Base-by-base conservation (phyloP, 2,888 invertebrate genomes). In the Tineola bisselliella region DNA sequence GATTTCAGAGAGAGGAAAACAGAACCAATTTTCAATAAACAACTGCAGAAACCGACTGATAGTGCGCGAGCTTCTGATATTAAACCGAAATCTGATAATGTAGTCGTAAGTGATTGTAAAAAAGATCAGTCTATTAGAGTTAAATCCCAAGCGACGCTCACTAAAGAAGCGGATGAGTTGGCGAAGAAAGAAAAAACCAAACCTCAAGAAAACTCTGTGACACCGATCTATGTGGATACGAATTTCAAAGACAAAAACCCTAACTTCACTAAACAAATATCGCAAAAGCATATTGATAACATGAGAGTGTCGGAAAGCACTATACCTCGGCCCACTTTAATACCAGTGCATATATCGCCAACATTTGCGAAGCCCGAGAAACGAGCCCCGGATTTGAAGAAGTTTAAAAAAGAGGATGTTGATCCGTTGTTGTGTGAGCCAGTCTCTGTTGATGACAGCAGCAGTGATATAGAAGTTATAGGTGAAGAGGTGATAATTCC, bases 391-490 rank as follows among this genome's bases (percentile, higher is more conserved):
- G 84, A 84, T 43, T 71, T 75, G 0, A 84, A 83, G 57, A 86
- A 82, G 69, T 12, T 25, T 19, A 84, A 84, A 64, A 84, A 84
- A 44, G 84, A 84, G 6, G 87, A 86, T 33, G 62, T 84, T 6
- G 86, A 86, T 63, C 86, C 87, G 0, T 66, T 86, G 63, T 69
- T 69, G 0, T 82, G 82, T 59, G 67, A 71, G 11, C 68, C 70
- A 0, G 65, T 82, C 0, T 75, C 80, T 0, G 67, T 86, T 0
- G 87, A 88, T 54, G 88, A 88, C 62, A 87, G 87, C 64, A 86
- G 86, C 64, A 87, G 87, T 76, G 88, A 87, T 44, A 83, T 88
- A 0, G 87, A 87, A 71, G 68, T 87, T 57, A 73, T 87, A 1
- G 86, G 84, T 62, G 62, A 90, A 74, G 64, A 58, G 8, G 33